Evolutionary conservation across 2,888 invertebrate genomes (phyloP), one percentile per base, ranked within the genome.

Genomic region (Drosophila sordidula): DNA sequence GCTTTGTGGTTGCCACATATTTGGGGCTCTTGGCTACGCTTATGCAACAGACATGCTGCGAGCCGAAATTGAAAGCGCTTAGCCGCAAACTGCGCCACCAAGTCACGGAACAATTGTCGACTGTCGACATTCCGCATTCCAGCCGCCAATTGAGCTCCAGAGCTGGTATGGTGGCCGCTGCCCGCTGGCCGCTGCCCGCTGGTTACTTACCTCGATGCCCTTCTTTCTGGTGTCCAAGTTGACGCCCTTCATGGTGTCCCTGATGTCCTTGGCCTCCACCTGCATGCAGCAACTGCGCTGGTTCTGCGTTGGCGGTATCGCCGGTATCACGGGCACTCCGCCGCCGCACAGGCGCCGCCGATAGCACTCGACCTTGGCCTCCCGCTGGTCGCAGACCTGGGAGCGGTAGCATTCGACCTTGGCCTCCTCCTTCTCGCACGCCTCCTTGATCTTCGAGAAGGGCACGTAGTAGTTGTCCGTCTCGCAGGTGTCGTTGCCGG

Each of bases 191-290:
- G 18, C 3, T 11, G 29, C 29, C 14, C 14, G 22, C 2, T 42
- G n/a, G 3, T 4, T 46, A 51, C 79, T 84, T 55, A 92, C 92
- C 90, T 92, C 92, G 8, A 92, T 91, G 38, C 92, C 92, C 70
- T 91, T 91, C 51, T 89, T 89, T 18, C 88, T 73, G 0, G 90
- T 88, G 54, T 90, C 90, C 39, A 78, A 46, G 46, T 91, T 90
- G 56, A 92, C 84, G 34, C 90, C 91, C 64, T 90, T 86, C 82
- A 92, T 77, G 18, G 90, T 85, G 29, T 89, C 87, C 54, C 87
- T 89, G 9, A 90, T 90, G 50, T 92, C 91, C 3, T 81, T 69
- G n/a, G 85, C 81, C 61, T 89, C 77, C 25, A 91, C 92, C 85
- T 92, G 92, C 66, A 92, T 72, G 50, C 92, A 92, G 52, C 90